Evolutionary conservation across 2,888 invertebrate genomes (phyloP).

Genomic region (Nycteola revayana): DNA sequence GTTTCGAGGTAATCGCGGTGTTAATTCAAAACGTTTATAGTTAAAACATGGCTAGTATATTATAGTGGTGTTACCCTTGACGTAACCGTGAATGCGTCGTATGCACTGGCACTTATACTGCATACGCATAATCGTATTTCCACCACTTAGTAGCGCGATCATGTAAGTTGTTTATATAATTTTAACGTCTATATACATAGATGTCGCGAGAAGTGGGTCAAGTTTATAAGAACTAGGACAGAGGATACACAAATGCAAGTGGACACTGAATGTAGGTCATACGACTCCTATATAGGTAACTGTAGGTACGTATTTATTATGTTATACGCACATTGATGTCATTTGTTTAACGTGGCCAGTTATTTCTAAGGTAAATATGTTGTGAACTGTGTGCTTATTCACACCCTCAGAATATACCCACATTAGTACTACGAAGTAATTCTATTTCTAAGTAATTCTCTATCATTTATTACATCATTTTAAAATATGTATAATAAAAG

Average conservation of each 20-base stretch:
- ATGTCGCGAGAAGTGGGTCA: conserved; percentile 59
- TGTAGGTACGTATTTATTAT: too few relatives aligned
- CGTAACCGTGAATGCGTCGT: conserved; percentile 45
- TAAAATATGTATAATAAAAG: too few relatives aligned
- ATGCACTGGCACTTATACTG: conserved; percentile 35
- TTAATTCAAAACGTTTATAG: conserved; percentile 11
- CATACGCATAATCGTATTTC: conserved; percentile 44
- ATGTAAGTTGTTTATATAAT: conserved; percentile 52
- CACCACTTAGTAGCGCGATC: conserved; percentile 47
- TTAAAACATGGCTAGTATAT: conserved; percentile 16
- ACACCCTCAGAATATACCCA: too few relatives aligned
- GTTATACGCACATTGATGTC: conserved; percentile 3
- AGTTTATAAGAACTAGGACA: conserved; percentile 73
- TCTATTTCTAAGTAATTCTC: too few relatives aligned
- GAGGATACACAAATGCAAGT: conserved; percentile 73
- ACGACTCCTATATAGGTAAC: conserved; percentile 8
- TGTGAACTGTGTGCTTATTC: too few relatives aligned
- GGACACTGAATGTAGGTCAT: conserved; percentile 62
- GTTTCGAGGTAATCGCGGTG: conserved; percentile 6
- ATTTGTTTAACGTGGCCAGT: conserved; percentile 15
- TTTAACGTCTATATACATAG: conserved; percentile 54
- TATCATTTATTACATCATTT: too few relatives aligned
- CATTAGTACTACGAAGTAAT: too few relatives aligned
- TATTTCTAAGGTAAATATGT: conserved; percentile 12
- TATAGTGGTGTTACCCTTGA: conserved; percentile 43